These are phyloP conservation scores for Drosophila novamexicana DNA, from an alignment of 1,140 invertebrate genomes.

Conservation along the genomic window DNA sequence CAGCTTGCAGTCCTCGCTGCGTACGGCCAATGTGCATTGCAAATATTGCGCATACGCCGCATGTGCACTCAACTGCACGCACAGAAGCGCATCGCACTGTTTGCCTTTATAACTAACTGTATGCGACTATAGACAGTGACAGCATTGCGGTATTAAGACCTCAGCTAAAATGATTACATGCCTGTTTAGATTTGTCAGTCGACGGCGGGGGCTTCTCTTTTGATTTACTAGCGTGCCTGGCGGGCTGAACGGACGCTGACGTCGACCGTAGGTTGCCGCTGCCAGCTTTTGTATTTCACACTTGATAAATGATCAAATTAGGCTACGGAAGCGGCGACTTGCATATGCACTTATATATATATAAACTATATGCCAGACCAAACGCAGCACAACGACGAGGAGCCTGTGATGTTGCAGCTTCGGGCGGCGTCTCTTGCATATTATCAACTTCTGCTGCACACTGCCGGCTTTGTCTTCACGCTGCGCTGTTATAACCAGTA, in stretches of 20 bases:
- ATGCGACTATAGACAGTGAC: conserved; percentile 61
- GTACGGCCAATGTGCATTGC: conserved; percentile 10
- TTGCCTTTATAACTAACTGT: conserved; percentile 70
- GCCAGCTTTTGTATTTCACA: conserved; percentile 72
- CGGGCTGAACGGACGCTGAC: conserved; percentile 16
- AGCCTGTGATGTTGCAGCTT: conserved; percentile 30
- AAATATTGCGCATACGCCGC: conserved; percentile 60
- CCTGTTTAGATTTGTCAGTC: conserved; percentile 81
- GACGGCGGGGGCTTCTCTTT: conserved; percentile 34
- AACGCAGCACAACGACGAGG: neutral
- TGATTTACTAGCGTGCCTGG: conserved; percentile 42
- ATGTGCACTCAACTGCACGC: conserved; percentile 17
- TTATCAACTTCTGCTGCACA: conserved; percentile 43
- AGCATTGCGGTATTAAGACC: conserved; percentile 73
- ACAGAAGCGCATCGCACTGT: conserved; percentile 39
- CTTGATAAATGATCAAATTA: conserved; percentile 83
- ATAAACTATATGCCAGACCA: neutral
- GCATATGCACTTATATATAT: conserved; percentile 18
- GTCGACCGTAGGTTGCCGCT: conserved; percentile 19
- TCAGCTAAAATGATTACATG: conserved; percentile 82
- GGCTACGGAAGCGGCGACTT: conserved; percentile 62
- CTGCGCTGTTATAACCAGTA: conserved; percentile 41
- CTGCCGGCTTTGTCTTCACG: conserved; percentile 55
- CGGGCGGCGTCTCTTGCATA: conserved; percentile 15
- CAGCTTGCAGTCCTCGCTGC: conserved; percentile 19